A percentile compares a stretch with the other conserved stretches of the same genome.
These are phyloP conservation scores for Nymphicus hollandicus DNA, from an alignment of 2,113 vertebrate species.

Conservation along the genomic window DNA sequence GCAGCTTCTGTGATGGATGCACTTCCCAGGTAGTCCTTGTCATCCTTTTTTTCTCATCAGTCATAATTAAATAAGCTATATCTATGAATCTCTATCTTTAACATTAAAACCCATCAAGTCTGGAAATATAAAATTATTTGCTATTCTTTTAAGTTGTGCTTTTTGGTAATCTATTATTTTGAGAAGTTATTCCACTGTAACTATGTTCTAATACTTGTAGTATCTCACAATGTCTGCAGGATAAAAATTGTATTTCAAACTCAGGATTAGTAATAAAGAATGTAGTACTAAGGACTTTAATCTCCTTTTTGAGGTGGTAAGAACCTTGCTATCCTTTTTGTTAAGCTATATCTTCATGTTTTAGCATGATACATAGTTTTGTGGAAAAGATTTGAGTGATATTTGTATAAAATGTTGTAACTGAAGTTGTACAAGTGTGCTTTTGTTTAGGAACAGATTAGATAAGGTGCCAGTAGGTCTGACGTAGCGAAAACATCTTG, in stretches of 20 bases:
- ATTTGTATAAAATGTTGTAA: conserved; percentile 63
- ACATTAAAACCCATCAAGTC: no score
- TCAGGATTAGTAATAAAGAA: neutral
- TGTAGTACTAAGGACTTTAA: neutral
- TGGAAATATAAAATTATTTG: neutral
- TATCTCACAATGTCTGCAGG: neutral
- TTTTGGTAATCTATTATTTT: neutral
- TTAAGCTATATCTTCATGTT: conserved; percentile 15
- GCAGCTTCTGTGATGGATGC: neutral
- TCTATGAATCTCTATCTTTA: neutral
- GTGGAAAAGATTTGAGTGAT: conserved; percentile 10
- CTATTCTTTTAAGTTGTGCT: neutral
- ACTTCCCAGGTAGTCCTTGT: neutral
- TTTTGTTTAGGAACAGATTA: conserved; percentile 67
- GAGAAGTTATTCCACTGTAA: neutral
- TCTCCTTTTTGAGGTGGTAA: conserved; percentile 18
- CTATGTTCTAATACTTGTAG: neutral
- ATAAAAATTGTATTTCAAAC: neutral
- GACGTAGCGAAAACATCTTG: conserved; percentile 59
- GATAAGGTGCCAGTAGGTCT: conserved; percentile 63
- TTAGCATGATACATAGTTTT: conserved; percentile 16
- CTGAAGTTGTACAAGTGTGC: conserved; percentile 51
- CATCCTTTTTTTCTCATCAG: neutral
- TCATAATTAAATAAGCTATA: neutral
- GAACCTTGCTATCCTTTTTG: neutral